These are phyloP conservation scores for Sebastes steindachneri DNA, from an alignment of 2,797 vertebrate genomes.

Conservation along the genomic window DNA sequence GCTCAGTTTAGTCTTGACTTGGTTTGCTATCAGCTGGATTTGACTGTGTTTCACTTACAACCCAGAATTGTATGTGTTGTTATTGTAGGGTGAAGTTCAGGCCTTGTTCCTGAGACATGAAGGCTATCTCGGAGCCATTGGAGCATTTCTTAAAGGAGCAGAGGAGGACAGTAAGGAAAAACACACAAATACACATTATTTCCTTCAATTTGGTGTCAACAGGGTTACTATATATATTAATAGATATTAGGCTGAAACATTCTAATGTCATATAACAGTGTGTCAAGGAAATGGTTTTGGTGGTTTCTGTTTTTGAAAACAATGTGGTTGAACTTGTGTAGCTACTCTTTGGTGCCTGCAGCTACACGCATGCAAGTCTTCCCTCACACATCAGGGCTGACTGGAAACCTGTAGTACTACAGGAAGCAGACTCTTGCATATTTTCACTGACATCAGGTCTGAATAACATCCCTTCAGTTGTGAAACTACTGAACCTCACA, in stretches of 20 bases:
- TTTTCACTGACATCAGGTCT: too few relatives aligned
- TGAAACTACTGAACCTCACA: too few relatives aligned
- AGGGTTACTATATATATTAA: neutral
- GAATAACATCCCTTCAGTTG: too few relatives aligned
- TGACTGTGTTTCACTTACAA: neutral
- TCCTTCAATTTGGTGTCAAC: neutral
- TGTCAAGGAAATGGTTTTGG: neutral
- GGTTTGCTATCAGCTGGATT: neutral
- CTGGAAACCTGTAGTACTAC: neutral
- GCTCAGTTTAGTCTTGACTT: neutral
- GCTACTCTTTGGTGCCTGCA: neutral
- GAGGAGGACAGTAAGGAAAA: constrained; percentile 96
- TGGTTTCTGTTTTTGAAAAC: neutral
- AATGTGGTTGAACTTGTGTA: neutral
- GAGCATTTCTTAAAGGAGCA: constrained; percentile 97
- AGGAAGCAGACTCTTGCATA: neutral
- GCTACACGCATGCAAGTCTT: neutral
- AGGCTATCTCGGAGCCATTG: constrained; percentile 97
- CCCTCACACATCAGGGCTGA: neutral
- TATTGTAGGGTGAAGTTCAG: constrained; percentile 93
- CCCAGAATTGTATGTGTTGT: neutral
- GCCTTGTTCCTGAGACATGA: constrained; percentile 98
- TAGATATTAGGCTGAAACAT: neutral
- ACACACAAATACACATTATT: neutral
- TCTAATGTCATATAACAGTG: neutral